Evolutionary conservation across 2,888 invertebrate genomes (phyloP), one percentile per base, ranked within the genome.

Genomic region (Coleophora flavipennella): DNA sequence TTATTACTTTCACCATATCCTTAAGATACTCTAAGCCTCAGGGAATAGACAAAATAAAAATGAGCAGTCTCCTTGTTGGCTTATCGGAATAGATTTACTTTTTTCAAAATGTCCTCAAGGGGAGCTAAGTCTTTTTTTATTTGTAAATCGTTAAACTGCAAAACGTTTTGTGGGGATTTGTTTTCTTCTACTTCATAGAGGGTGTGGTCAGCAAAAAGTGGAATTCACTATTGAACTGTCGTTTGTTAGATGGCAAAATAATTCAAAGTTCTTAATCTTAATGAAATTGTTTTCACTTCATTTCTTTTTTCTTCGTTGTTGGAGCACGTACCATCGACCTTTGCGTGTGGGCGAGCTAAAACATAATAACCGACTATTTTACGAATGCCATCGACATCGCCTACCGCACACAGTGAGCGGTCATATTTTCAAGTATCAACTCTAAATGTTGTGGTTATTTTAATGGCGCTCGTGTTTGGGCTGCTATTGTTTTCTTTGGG

Each of bases 11-110:
- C 1, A 50, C 59, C 52, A 48, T 39, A 50, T 47, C 51, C 52
- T 51, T 61, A 66, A 74, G 72, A 75, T 62, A 60, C 59, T 72
- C 59, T 73, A 71, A 79, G 77, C 79, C 81, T 73, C 57, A 55
- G 74, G 79, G 79, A 79, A 75, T 67, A 71, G 67, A 77, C 78
- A 76, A 78, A 80, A 81, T 81, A 80, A 81, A 81, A 81, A 79
- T 76, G 76, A 79, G 74, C 74, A 76, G 67, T 67, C 72, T 74
- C 61, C 72, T 76, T 74, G 77, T 78, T 75, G 78, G 80, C 78
- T 81, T 81, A 81, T 78, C 78, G 70, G 70, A 76, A 78, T 79
- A 80, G 77, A 80, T 80, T 20, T 78, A 78, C 77, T 77, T 79
- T 65, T 73, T 77, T 75, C 67, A 55, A 75, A 78, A 75, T 69